phyloP scores from a whole-genome alignment of 2,113 vertebrate species.

The Ophiodon elongatus region DNA sequence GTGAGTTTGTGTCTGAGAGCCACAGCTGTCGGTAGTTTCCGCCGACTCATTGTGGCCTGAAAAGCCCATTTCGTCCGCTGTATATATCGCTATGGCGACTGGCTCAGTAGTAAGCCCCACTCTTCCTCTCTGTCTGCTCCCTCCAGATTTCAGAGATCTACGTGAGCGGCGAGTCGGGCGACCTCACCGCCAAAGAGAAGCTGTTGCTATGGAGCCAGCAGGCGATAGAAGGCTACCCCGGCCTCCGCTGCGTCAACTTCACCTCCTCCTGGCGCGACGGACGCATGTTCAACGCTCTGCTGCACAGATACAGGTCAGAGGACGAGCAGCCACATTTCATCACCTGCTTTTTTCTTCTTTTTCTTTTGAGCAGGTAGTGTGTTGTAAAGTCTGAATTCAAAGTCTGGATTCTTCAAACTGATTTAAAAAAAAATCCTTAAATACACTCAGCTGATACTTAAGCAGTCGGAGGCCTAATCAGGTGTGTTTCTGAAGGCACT shows the following conservation, averaged over 20 bases:
- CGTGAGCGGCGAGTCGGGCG: conserved; percentile 94
- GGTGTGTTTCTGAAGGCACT: not conserved
- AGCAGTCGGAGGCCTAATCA: not conserved
- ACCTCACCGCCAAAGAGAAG: conserved; percentile 99
- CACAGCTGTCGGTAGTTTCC: not conserved
- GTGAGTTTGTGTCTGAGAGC: not conserved
- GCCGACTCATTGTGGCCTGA: not conserved
- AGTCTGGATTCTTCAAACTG: not conserved
- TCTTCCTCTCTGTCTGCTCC: not conserved
- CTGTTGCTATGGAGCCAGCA: conserved; percentile 97
- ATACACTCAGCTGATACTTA: not conserved
- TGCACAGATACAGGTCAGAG: conserved; percentile 95
- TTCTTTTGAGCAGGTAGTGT: not conserved
- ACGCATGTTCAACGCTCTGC: conserved; percentile 98
- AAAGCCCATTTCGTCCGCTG: not conserved
- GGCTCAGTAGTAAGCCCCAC: not conserved
- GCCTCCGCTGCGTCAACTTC: conserved; percentile 97
- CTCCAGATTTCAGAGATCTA: conserved; percentile 98
- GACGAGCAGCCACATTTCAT: not conserved
- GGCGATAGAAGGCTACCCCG: conserved; percentile 92
- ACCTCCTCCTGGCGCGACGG: conserved; percentile 96
- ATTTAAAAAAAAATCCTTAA: not conserved
- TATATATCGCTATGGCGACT: not conserved
- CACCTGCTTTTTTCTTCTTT: not conserved
- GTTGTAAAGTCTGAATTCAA: not conserved